A percentile compares a stretch with the other conserved stretches of the same genome.
These are phyloP conservation scores for Mesopsocus fuscifrons DNA, from an alignment of 2,888 invertebrate species.

Conservation along the genomic window DNA sequence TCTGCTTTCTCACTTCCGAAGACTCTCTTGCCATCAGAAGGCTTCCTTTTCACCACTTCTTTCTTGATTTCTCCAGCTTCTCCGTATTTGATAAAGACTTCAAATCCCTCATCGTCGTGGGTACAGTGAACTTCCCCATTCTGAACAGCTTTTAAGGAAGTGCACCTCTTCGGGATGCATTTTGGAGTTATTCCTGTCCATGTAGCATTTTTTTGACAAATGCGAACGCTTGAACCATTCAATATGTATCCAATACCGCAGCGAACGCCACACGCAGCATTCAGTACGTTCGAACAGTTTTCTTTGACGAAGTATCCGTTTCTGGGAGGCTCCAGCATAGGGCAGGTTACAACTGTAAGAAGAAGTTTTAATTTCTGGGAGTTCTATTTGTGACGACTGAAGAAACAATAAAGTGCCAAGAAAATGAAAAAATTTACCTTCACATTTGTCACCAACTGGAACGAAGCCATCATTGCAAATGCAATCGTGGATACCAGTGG, in stretches of 20 bases:
- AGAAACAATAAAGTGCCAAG: background rate
- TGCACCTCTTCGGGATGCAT: conserved; percentile 43
- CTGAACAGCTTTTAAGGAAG: conserved; percentile 30
- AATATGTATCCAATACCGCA: conserved; percentile 41
- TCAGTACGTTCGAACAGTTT: conserved; percentile 38
- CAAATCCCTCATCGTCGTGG: conserved; percentile 26
- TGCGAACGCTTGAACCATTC: conserved; percentile 33
- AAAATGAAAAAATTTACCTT: conserved; percentile 27
- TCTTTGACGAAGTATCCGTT: conserved; percentile 46
- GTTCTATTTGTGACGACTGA: too few relatives aligned
- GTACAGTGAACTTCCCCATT: conserved; percentile 35
- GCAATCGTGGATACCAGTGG: conserved; percentile 34
- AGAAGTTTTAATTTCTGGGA: too few relatives aligned
- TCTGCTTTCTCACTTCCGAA: conserved; percentile 13
- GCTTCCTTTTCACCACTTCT: background rate
- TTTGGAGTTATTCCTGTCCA: conserved; percentile 45
- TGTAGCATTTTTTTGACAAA: conserved; percentile 40
- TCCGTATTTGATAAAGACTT: conserved; percentile 11
- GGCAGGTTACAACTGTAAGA: conserved; percentile 34
- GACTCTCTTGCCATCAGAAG: background rate
- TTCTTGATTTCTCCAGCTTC: background rate
- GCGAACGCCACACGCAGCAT: conserved; percentile 48
- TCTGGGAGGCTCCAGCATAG: conserved; percentile 34
- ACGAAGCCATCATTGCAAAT: conserved; percentile 40
- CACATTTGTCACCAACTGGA: conserved; percentile 30